phyloP scores from a whole-genome alignment of 2,888 invertebrate species.

The Troides helena region DNA sequence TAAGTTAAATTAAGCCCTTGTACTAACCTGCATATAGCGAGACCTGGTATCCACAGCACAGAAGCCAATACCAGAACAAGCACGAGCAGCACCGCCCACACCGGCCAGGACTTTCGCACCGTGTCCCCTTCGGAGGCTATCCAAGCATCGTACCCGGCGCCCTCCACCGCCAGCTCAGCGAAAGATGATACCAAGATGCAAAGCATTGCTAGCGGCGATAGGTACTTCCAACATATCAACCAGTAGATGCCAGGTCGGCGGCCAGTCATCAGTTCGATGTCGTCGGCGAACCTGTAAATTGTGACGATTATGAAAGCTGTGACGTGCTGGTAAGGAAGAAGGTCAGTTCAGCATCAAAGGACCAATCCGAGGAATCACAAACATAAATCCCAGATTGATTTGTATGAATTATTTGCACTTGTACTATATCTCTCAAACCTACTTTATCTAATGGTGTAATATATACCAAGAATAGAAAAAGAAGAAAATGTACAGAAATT shows the following conservation, averaged over 20 bases:
- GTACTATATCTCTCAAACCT: too few relatives aligned
- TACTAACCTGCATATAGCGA: conserved; percentile 89
- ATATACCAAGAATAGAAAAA: too few relatives aligned
- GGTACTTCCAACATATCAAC: conserved; percentile 96
- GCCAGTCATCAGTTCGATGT: conserved; percentile 97
- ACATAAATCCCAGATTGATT: too few relatives aligned
- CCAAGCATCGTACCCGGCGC: conserved; percentile 94
- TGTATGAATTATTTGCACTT: too few relatives aligned
- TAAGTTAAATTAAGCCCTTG: too few relatives aligned
- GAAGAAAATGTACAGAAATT: too few relatives aligned
- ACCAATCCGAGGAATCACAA: too few relatives aligned
- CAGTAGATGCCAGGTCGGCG: conserved; percentile 92
- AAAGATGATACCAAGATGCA: conserved; percentile 91
- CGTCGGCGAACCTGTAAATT: conserved; percentile 89
- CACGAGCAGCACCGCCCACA: conserved; percentile 90
- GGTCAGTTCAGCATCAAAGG: too few relatives aligned
- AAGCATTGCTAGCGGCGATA: conserved; percentile 94
- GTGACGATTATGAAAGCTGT: too few relatives aligned
- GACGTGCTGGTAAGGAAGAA: too few relatives aligned
- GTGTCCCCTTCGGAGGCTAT: conserved; percentile 85
- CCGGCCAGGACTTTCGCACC: conserved; percentile 90
- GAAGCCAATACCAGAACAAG: conserved; percentile 87
- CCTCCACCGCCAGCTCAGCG: conserved; percentile 87
- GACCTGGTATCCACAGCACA: conserved; percentile 92
- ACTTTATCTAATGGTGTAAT: too few relatives aligned